Conservation (phyloP, 2,888 invertebrate genomes). For the Himalopsyche japonica region DNA sequence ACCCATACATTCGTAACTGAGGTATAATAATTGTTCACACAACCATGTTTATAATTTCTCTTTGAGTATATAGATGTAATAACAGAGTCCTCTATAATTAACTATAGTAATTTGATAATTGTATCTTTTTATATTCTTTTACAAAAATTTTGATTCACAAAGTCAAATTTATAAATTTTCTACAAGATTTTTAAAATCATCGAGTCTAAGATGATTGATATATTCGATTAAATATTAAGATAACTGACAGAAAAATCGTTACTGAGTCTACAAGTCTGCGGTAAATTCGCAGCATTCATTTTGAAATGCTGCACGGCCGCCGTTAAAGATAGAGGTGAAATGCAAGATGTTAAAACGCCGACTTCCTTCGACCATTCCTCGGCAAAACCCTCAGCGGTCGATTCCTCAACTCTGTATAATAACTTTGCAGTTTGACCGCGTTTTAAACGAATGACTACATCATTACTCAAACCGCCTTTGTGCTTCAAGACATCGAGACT, state of each 20-base stretch:
- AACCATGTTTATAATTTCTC: neutral
- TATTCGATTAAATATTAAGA: neutral
- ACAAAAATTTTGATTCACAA: neutral
- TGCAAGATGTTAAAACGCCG: neutral
- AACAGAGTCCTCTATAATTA: neutral
- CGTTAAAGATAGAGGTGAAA: neutral
- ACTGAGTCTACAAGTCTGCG: neutral
- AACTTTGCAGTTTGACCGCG: slow-evolving; percentile 1
- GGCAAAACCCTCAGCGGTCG: neutral
- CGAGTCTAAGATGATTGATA: neutral
- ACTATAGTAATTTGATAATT: neutral
- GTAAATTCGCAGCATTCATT: neutral
- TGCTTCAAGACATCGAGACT: slow-evolving; percentile 56
- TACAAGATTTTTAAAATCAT: neutral
- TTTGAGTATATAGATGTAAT: neutral
- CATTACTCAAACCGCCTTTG: neutral
- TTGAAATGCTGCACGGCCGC: neutral
- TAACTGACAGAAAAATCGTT: neutral
- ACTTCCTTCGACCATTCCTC: neutral
- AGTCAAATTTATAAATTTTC: neutral
- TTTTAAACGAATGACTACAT: slow-evolving; percentile 1
- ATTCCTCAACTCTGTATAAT: slow-evolving; percentile 6
- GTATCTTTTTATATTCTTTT: neutral
- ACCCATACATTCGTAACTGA: neutral
- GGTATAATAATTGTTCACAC: neutral